Evolutionary conservation across 2,113 vertebrate species (phyloP), one percentile per base, ranked within the genome.

Genomic region (Centropus unirufus): DNA sequence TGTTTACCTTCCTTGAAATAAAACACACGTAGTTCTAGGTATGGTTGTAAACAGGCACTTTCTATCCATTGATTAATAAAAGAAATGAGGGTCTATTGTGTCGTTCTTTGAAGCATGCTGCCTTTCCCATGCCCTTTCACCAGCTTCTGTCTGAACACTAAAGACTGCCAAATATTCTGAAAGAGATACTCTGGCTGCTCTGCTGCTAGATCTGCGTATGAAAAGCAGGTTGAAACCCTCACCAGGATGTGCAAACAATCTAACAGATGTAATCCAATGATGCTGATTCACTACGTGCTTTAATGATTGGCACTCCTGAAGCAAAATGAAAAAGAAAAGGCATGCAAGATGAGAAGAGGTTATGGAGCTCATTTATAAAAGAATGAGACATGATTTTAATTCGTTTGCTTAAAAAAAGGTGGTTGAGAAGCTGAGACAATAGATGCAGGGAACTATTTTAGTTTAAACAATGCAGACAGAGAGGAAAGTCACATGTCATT

Each of bases 61-160:
- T 59, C 51, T 15, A 69, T 20, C 42, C 39, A 69, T 8, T 55
- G 22, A 73, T 63, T 54, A 66, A 68, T 73, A 83, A 83, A 85
- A 95, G 46, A 83, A 85, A 90, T 20, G 2, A 91, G n/a, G 47
- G 89, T 19, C 55, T 74, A 63, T 52, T 14, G 8, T 47, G 61
- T 63, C 73, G 49, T 12, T 21, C 67, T 81, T 77, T 79, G 58
- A 90, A 83, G 32, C 58, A 77, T 8, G 26, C 46, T 94, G 88
- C 58, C 62, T 95, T 96, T 95, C 87, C 87, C 87, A 89, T 66
- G 76, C 81, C 57, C 89, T 92, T 94, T 93, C 63, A 86, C 46
- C 40, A 89, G 47, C 32, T 94, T 77, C 88, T 67, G 30, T 68
- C 74, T 79, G 73, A 93, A 89, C 18, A 14, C 64, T 57, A 2